A percentile compares a stretch with the other conserved stretches of the same genome.
phyloP scores from a whole-genome alignment of 2,797 vertebrate species.

The Prionace glauca region DNA sequence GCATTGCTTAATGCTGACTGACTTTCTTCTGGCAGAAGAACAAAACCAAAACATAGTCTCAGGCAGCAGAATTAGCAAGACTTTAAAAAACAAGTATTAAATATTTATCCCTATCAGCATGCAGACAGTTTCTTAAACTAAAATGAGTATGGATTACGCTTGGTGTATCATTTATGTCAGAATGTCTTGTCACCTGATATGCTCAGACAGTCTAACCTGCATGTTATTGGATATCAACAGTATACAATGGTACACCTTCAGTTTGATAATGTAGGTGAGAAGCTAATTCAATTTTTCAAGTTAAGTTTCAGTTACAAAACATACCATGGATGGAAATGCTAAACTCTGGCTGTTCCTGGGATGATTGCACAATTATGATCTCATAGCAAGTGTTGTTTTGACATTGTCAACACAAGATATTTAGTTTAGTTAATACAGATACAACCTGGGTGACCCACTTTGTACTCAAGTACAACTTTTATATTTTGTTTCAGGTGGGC shows the following conservation, averaged over 20 bases:
- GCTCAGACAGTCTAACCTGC: constrained; percentile 49
- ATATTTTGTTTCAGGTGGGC: not conserved
- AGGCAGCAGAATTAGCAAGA: constrained; percentile 26
- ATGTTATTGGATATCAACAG: constrained; percentile 44
- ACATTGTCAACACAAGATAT: not conserved
- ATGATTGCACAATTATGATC: not conserved
- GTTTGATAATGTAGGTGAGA: not conserved
- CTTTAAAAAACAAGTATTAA: constrained; percentile 31
- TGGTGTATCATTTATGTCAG: constrained; percentile 42
- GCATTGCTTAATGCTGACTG: not conserved
- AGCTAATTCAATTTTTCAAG: constrained; percentile 20
- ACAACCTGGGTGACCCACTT: not conserved
- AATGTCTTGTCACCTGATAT: constrained; percentile 43
- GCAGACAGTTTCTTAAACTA: constrained; percentile 31
- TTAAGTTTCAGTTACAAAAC: constrained; percentile 1
- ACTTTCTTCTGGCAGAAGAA: not conserved
- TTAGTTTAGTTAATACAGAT: not conserved
- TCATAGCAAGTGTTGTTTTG: not conserved
- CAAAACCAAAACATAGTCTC: not conserved
- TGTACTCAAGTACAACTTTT: not conserved
- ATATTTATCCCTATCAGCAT: constrained; percentile 35
- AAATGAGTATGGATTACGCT: constrained; percentile 33
- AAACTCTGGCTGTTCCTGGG: not conserved
- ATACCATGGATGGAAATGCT: not conserved
- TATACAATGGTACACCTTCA: constrained; percentile 25